These are phyloP conservation scores for Chaetophractus vellerosus DNA, from an alignment of 2,797 vertebrate species.

Conservation along the genomic window DNA sequence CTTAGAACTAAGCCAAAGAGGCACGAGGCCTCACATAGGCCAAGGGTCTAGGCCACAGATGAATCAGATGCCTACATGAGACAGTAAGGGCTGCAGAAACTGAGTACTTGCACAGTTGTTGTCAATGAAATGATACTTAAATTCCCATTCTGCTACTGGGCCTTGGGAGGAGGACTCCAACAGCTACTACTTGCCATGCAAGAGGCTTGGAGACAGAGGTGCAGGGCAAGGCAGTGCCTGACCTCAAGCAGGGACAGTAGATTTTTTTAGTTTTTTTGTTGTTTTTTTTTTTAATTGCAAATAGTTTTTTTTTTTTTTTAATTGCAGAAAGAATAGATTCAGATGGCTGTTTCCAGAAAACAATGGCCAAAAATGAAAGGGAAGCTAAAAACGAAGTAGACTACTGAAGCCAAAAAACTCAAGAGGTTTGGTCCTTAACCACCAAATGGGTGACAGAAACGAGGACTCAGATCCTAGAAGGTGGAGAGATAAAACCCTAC, in stretches of 20 bases:
- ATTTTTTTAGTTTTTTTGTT: too few species aligned
- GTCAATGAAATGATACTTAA: background rate
- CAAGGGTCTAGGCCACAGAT: background rate
- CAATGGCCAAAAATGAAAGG: background rate
- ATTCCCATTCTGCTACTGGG: background rate
- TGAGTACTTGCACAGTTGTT: rapidly evolving
- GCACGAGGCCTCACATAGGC: background rate
- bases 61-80: background rate
- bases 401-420: background rate
- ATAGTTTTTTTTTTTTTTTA: background rate
- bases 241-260: background rate
- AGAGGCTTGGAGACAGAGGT: background rate
- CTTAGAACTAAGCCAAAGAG: background rate
- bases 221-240: background rate
- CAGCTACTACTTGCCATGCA: background rate
- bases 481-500: background rate
- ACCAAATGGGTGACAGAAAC: background rate
- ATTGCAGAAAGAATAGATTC: background rate
- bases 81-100: background rate
- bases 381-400: background rate
- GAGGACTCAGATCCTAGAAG: background rate
- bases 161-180: background rate
- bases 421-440: background rate
- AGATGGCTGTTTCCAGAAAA: background rate
- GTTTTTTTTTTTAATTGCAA: background rate